Evolutionary conservation across 2,888 invertebrate species (phyloP), one percentile per base, ranked within the genome.

Genomic region (Conistra vaccinii): DNA sequence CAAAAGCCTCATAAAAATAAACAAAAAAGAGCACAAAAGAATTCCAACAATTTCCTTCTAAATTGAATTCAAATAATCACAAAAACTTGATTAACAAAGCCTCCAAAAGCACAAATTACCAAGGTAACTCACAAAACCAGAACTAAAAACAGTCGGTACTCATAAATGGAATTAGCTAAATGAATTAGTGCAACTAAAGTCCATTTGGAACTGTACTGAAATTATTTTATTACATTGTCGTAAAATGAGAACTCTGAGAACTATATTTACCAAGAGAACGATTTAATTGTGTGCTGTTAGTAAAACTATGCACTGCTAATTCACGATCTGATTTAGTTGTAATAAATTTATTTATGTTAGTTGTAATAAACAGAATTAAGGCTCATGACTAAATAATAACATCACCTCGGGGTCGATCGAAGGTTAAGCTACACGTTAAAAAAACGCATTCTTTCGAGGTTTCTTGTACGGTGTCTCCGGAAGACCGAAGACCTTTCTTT

Each of bases 131-230:
- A 58, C 67, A 53, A 60, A 84, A 72, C n/a, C 29, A 74, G 35
- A 63, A 73, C 39, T 55, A 58, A 79, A 78, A 80, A 76, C 82
- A 68, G 74, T 66, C 60, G 29, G 53, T 57, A 63, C 26, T 60
- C n/a, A 71, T 66, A 67, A 66, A 60, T 77, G 14, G 63, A 76
- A 77, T 75, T 77, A 69, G 69, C 67, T 73, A 69, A 85, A 72
- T 76, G 45, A 78, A 85, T 85, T 85, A 80, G 67, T 72, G 66
- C 65, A 73, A 76, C 67, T 78, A 63, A 60, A 61, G 60, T 75
- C 61, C 57, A 72, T 70, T 76, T 65, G 42, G 29, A 62, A 62
- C 45, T 26, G 61, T 70, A 58, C 69, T 68, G 32, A 75, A 82
- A 76, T 79, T 71, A 75, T 67, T 84, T 80, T 69, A 75, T 76